phyloP scores from a whole-genome alignment of 2,797 vertebrate genomes.

The Poeciliopsis infans region DNA sequence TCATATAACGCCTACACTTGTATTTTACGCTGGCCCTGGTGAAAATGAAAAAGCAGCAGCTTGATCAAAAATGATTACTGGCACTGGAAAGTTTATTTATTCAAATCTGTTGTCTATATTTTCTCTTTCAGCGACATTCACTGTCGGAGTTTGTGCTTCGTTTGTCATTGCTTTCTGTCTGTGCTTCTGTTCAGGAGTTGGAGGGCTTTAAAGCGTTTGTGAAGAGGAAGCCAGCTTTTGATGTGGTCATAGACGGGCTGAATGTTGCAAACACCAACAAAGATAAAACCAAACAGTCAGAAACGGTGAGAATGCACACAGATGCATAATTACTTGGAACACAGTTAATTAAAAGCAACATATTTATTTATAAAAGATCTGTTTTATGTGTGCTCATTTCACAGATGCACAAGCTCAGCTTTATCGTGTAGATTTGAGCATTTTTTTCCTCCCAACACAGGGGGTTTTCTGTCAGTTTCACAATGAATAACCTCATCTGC shows the following conservation, averaged over 20 bases:
- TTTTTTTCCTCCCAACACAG: conserved; percentile 21
- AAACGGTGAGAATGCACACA: conserved; percentile 83
- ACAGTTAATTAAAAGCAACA: not conserved
- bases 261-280: conserved; percentile 86
- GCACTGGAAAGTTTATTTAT: not conserved
- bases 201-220: conserved; percentile 87
- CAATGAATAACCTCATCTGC: conserved; percentile 54
- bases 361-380: not conserved
- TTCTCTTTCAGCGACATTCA: not conserved
- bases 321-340: conserved; percentile 1
- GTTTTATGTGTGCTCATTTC: not conserved
- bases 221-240: conserved; percentile 83
- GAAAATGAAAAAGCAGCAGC: not conserved
- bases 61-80: not conserved
- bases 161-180: not conserved
- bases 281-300: conserved; percentile 76
- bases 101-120: not conserved
- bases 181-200: conserved; percentile 77
- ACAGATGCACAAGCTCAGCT: not conserved
- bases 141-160: not conserved
- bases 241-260: conserved; percentile 93
- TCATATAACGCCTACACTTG: not conserved
- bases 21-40: not conserved
- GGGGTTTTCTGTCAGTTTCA: conserved; percentile 54
- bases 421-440: conserved; percentile 28